A percentile compares a stretch with the other conserved stretches of the same genome.
Evolutionary conservation across 1,140 invertebrate genomes (phyloP).

Genomic region (Agrilus planipennis): DNA sequence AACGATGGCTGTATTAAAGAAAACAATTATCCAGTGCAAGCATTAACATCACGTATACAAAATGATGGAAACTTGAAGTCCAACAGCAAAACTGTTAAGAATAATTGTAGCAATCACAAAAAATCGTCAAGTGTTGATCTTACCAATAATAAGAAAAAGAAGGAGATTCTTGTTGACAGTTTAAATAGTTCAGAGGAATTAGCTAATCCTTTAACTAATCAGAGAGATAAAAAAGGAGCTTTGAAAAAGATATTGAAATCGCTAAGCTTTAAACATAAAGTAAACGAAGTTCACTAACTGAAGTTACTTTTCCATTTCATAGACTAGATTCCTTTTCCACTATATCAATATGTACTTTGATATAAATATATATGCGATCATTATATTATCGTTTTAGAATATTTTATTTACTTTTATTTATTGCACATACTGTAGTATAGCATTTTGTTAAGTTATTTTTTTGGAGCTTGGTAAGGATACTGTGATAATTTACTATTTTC

Average conservation of each 20-base stretch:
- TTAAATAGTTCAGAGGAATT: conserved; percentile 8
- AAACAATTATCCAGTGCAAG: not conserved
- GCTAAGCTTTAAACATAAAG: conserved; percentile 1
- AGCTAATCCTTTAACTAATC: too few relatives aligned
- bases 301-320: too few relatives aligned
- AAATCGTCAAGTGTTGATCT: conserved; percentile 15
- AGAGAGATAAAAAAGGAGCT: conserved; percentile 26
- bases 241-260: conserved; percentile 27
- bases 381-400: too few relatives aligned
- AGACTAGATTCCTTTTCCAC: too few relatives aligned
- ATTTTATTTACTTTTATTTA: too few relatives aligned
- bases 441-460: too few relatives aligned
- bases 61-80: conserved; percentile 7
- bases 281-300: too few relatives aligned
- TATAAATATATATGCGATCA: too few relatives aligned
- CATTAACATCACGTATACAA: conserved; percentile 12
- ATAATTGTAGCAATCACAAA: conserved; percentile 12
- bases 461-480: too few relatives aligned
- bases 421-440: too few relatives aligned
- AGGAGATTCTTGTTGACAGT: conserved; percentile 11
- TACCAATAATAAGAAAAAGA: conserved; percentile 16
- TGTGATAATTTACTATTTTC: too few relatives aligned
- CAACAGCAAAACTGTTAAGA: conserved; percentile 5
- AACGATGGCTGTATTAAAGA: conserved; percentile 4
- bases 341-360: too few relatives aligned